Evolutionary conservation across 2,888 invertebrate species (phyloP).

Genomic region (Sarcophaga carnaria): DNA sequence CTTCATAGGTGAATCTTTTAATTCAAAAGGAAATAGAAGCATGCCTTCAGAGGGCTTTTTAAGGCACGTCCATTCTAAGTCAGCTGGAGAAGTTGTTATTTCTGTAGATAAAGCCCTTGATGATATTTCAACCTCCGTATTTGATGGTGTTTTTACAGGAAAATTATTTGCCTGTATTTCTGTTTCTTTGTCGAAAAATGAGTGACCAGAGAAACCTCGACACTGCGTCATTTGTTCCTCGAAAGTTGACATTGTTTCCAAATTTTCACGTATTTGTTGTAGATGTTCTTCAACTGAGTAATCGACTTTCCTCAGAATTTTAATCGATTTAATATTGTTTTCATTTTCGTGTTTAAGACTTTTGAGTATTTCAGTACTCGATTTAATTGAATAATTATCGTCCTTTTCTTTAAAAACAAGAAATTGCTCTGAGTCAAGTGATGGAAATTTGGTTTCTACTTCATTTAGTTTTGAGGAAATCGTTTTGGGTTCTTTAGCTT

Average conservation of each 20-base stretch:
- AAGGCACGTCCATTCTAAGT: too few species aligned
- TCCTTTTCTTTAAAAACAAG: background rate
- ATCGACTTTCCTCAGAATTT: background rate
- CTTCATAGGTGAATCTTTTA: too few species aligned
- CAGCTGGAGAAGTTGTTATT: too few species aligned
- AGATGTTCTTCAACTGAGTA: background rate
- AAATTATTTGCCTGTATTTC: background rate
- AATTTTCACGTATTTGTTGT: background rate
- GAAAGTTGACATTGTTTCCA: background rate
- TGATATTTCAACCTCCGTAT: too few species aligned
- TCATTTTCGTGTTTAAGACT: background rate
- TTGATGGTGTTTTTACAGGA: background rate
- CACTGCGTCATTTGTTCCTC: background rate
- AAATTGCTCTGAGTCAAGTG: background rate
- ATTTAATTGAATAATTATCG: background rate
- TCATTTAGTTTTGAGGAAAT: background rate
- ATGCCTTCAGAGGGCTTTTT: too few species aligned
- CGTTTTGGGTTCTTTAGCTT: background rate
- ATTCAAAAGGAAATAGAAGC: too few species aligned
- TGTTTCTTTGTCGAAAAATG: background rate
- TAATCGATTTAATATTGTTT: background rate
- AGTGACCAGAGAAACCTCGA: background rate
- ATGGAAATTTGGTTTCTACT: background rate
- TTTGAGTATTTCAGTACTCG: background rate
- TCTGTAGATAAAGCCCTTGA: too few species aligned